Conservation (phyloP, 1,140 invertebrate species). For the Cylas formicarius region DNA sequence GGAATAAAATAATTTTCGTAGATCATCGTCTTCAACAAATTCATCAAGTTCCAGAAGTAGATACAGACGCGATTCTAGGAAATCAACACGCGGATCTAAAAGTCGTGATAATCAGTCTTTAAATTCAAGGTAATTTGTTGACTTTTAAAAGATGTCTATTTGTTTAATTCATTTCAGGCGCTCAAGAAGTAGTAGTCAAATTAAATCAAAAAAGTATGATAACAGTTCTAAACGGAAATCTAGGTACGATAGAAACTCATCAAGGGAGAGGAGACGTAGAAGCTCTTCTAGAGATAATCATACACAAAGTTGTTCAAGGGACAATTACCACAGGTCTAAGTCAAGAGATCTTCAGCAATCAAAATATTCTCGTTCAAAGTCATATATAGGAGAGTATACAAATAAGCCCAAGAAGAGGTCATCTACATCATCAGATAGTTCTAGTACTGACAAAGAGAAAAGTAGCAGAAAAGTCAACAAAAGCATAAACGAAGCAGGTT, state of each 20-base stretch:
- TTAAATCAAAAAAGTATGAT: too few relatives aligned
- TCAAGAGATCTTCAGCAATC: slow-evolving; percentile 27
- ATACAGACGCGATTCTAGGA: slow-evolving; percentile 22
- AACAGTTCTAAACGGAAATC: slow-evolving; percentile 25
- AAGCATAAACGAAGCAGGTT: slow-evolving; percentile 10
- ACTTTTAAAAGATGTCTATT: neutral
- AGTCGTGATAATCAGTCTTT: slow-evolving; percentile 6
- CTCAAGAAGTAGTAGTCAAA: slow-evolving; percentile 22
- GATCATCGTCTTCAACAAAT: slow-evolving; percentile 33
- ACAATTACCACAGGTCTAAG: slow-evolving; percentile 20
- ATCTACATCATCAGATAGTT: slow-evolving; percentile 20
- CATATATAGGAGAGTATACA: slow-evolving; percentile 31
- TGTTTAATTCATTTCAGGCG: slow-evolving; percentile 11
- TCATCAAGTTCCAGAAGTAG: slow-evolving; percentile 28
- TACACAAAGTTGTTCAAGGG: slow-evolving; percentile 7
- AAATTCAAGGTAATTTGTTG: neutral
- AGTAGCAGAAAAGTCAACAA: slow-evolving; percentile 9
- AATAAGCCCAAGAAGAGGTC: slow-evolving; percentile 26
- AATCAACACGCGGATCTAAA: slow-evolving; percentile 22
- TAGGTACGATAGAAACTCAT: too few relatives aligned
- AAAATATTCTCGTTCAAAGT: slow-evolving; percentile 29
- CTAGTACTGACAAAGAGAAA: slow-evolving; percentile 6
- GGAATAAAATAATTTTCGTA: slow-evolving; percentile 16
- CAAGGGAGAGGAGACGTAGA: too few relatives aligned
- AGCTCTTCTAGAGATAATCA: slow-evolving; percentile 24